Percentiles rank a stretch among this genome's conserved stretches.
Evolutionary conservation across 2,113 vertebrate species (phyloP).

Genomic region (Lanius ludovicianus): DNA sequence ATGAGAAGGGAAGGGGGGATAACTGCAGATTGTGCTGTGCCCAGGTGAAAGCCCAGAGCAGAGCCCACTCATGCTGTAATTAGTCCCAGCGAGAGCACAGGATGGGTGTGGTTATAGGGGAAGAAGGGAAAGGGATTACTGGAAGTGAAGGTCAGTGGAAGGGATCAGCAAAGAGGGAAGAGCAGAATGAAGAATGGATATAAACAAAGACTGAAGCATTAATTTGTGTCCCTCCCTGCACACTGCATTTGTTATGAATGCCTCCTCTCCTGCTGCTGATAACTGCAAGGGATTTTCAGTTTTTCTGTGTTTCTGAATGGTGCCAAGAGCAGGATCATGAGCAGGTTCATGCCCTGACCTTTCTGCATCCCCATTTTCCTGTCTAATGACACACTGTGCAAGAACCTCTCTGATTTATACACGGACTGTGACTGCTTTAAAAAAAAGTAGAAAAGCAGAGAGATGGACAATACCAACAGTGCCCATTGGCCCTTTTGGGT

Average conservation of each 20-base stretch:
- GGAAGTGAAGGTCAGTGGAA: neutral
- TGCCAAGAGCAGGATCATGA: neutral
- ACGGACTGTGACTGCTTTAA: neutral
- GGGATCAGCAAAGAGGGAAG: neutral
- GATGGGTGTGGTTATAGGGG: neutral
- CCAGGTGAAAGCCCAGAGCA: neutral
- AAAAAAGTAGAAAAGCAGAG: neutral
- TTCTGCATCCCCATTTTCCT: constrained; percentile 12
- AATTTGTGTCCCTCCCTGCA: neutral
- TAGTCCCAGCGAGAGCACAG: neutral
- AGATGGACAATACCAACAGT: neutral
- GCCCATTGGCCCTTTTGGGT: neutral
- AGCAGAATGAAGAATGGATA: neutral
- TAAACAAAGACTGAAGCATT: neutral
- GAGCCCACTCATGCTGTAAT: neutral
- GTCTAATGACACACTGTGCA: neutral
- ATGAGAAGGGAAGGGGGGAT: neutral
- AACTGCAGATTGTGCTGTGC: neutral
- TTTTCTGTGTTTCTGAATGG: neutral
- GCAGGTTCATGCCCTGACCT: neutral
- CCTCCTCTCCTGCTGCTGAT: neutral
- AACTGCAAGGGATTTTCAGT: neutral
- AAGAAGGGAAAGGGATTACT: neutral
- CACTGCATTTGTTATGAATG: neutral
- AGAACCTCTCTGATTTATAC: neutral